phyloP scores from a whole-genome alignment of 2,797 vertebrate genomes.

The Neosilurus mollespiculum region DNA sequence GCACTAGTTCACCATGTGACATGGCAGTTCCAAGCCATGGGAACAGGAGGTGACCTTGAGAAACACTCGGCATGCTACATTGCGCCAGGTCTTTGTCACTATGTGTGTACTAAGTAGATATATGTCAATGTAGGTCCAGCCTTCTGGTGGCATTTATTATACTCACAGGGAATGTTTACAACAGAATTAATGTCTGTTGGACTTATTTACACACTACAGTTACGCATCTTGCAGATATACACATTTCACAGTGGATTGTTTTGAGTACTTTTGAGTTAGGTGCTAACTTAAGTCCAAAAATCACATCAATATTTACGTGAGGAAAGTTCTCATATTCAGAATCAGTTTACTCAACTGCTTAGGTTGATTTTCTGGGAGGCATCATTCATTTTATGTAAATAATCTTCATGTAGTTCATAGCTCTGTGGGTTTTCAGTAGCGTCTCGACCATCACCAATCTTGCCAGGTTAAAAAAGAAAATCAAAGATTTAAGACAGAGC shows the following conservation, averaged over 20 bases:
- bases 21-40: conserved; percentile 38
- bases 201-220: conserved; percentile 21
- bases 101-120: conserved; percentile 6
- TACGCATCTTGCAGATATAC: conserved; percentile 14
- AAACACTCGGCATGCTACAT: conserved; percentile 13
- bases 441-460: not conserved
- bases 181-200: conserved; percentile 20
- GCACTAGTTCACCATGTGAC: conserved; percentile 44
- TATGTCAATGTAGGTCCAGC: conserved; percentile 22
- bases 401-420: not conserved
- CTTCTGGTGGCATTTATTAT: conserved; percentile 26
- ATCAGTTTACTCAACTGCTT: not conserved
- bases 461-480: no score
- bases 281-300: not conserved
- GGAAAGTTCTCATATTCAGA: not conserved
- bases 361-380: not conserved
- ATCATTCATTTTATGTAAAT: not conserved
- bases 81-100: conserved; percentile 25
- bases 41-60: conserved; percentile 60
- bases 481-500: not conserved
- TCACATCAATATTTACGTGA: not conserved
- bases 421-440: not conserved
- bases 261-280: no score
- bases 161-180: conserved; percentile 32
- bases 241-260: not conserved